Evolutionary conservation across 2,113 vertebrate genomes (phyloP).

Genomic region (Paraplagusia blochii): DNA sequence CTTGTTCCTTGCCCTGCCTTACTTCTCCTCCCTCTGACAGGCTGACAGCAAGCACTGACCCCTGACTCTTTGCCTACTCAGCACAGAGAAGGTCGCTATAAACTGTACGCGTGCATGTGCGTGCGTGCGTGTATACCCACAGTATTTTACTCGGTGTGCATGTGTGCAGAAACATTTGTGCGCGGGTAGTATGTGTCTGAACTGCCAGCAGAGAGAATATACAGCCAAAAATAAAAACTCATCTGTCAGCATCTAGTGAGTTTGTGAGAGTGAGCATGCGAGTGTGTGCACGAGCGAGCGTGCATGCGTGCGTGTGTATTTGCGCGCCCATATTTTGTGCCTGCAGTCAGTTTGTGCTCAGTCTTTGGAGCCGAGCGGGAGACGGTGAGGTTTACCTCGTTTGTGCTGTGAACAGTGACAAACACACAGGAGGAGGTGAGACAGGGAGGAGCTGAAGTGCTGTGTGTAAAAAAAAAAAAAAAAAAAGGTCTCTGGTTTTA

Average conservation of each 20-base stretch:
- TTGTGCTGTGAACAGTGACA: constrained; percentile 45
- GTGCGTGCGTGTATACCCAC: constrained; percentile 41
- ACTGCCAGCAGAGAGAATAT: constrained; percentile 68
- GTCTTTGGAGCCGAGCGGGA: constrained; percentile 34
- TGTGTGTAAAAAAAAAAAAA: too few species aligned
- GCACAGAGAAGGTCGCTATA: constrained; percentile 70
- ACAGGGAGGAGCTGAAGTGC: constrained; percentile 15
- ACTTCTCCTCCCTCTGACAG: constrained; percentile 54
- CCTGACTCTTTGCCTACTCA: constrained; percentile 74
- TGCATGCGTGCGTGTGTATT: constrained; percentile 36
- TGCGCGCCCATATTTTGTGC: constrained; percentile 43
- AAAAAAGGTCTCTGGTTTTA: constrained; percentile 27
- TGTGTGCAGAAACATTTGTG: constrained; percentile 26
- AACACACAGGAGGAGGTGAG: constrained; percentile 23
- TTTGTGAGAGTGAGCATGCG: constrained; percentile 24
- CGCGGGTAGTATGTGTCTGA: constrained; percentile 58
- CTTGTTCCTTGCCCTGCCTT: constrained; percentile 33
- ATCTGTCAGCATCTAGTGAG: constrained; percentile 66
- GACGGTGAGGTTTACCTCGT: constrained; percentile 47
- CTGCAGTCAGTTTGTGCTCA: constrained; percentile 50
- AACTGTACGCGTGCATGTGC: constrained; percentile 41
- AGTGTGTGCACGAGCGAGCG: constrained; percentile 22
- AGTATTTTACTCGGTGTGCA: constrained; percentile 38
- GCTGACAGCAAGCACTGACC: constrained; percentile 70
- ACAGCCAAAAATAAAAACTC: constrained; percentile 75